Evolutionary conservation across 2,113 vertebrate genomes (phyloP), one percentile per base, ranked within the genome.

Genomic region (Toxotes chatareus): DNA sequence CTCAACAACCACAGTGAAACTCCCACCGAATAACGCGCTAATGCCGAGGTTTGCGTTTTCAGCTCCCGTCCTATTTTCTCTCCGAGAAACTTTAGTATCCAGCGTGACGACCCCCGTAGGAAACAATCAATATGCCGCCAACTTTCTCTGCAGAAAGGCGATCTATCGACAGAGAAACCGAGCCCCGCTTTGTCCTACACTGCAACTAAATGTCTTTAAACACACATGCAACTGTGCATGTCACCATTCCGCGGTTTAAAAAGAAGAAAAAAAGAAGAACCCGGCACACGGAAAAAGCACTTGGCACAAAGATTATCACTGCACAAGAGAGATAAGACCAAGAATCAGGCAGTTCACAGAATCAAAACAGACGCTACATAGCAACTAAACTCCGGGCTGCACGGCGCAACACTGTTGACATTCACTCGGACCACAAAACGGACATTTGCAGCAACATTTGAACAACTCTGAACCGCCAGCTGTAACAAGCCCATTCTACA

Each of bases 61-160:
- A 5, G n/a, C 2, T 19, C 40, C 12, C 1, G 10, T 59, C 8
- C 4, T 1, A 5, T 59, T 75, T 81, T 62, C 21, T 46, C 21
- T 61, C 7, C 9, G 11, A 62, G 21, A 84, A 89, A 91, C 85
- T 89, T 90, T 51, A 23, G 61, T 55, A 61, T 76, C 69, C 72
- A 80, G 65, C 71, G 80, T 53, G 82, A 81, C 60, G 40, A 63
- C 44, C 85, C 59, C 5, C 66, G 5, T 14, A 56, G 66, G 49
- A 82, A 83, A 84, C 86, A 86, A 89, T 93, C 89, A 71, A 94
- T 93, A 91, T 87, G 82, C 89, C 91, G 83, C 90, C 86, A 94
- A 94, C 93, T 94, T 94, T 94, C 87, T 87, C 69, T 67, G 82
- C 82, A 79, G 75, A 87, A 90, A 79, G 66, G 32, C 71, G 17